These are phyloP conservation scores for Merodon equestris DNA, from an alignment of 2,888 invertebrate genomes.

Conservation along the genomic window DNA sequence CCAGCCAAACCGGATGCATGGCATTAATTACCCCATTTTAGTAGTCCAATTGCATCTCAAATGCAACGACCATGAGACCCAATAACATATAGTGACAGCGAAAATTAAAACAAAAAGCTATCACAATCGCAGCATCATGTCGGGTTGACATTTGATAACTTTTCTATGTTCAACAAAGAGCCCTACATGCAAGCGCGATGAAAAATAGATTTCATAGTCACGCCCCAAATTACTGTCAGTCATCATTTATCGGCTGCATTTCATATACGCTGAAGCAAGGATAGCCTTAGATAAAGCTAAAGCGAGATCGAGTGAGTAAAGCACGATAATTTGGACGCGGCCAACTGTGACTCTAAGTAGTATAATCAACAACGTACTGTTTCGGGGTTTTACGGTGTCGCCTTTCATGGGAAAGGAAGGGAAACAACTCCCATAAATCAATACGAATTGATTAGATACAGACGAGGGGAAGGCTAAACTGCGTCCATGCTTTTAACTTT, in stretches of 20 bases:
- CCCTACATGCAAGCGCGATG: too few relatives aligned
- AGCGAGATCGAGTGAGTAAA: slow-evolving; percentile 13
- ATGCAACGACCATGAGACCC: slow-evolving; percentile 49
- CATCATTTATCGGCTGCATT: slow-evolving; percentile 63
- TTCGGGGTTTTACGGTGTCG: slow-evolving; percentile 5
- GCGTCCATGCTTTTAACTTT: slow-evolving; percentile 7
- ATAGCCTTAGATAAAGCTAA: slow-evolving; percentile 58
- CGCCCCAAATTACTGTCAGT: slow-evolving; percentile 64
- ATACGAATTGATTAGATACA: slow-evolving; percentile 60
- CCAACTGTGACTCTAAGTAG: too few relatives aligned
- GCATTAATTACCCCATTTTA: slow-evolving; percentile 48
- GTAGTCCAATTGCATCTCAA: slow-evolving; percentile 31
- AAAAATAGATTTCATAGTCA: slow-evolving; percentile 38
- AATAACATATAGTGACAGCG: slow-evolving; percentile 41
- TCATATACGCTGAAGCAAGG: slow-evolving; percentile 29
- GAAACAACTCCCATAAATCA: slow-evolving; percentile 56
- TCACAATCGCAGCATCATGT: slow-evolving; percentile 5
- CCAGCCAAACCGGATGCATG: slow-evolving; percentile 43
- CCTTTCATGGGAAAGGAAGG: slow-evolving; percentile 24
- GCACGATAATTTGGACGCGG: slow-evolving; percentile 23
- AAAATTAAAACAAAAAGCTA: slow-evolving; percentile 24
- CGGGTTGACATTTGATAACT: slow-evolving; percentile 56
- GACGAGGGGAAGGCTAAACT: neutral
- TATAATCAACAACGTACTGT: too few relatives aligned
- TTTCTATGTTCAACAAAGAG: slow-evolving; percentile 43